Conservation (phyloP, 2,888 invertebrate genomes). For the Synergus laeviventris region DNA sequence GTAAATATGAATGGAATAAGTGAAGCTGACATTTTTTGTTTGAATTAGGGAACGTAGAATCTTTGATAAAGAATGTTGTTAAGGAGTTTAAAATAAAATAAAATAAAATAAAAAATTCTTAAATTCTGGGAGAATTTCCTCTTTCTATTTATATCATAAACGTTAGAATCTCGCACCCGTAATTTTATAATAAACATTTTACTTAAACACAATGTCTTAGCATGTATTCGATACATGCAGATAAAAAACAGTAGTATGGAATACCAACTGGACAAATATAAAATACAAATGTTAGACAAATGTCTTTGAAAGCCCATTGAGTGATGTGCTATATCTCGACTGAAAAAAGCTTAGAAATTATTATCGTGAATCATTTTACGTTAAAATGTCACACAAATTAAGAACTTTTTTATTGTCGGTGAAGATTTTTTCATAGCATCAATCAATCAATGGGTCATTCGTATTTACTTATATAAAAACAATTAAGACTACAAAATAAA, state of each 20-base stretch:
- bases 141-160: neutral
- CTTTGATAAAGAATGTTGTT: neutral
- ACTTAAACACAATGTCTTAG: constrained; percentile 25
- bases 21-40: neutral
- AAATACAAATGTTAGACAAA: constrained; percentile 22
- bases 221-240: constrained; percentile 16
- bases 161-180: constrained; percentile 18
- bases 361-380: neutral
- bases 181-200: constrained; percentile 23
- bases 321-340: neutral
- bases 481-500: constrained; percentile 11
- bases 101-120: too few species aligned
- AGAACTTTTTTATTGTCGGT: neutral
- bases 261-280: constrained; percentile 35
- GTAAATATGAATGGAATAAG: neutral
- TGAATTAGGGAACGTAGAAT: neutral
- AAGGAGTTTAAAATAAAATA: neutral
- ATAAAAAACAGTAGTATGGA: constrained; percentile 21
- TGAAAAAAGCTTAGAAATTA: neutral
- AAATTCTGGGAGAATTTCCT: too few species aligned
- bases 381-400: neutral
- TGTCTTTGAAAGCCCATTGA: constrained; percentile 32
- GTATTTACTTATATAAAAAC: neutral
- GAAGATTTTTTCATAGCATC: neutral
- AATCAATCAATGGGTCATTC: constrained; percentile 11